These are phyloP conservation scores for Auanema sp. DNA, from an alignment of 2,888 invertebrate species.

Conservation along the genomic window DNA sequence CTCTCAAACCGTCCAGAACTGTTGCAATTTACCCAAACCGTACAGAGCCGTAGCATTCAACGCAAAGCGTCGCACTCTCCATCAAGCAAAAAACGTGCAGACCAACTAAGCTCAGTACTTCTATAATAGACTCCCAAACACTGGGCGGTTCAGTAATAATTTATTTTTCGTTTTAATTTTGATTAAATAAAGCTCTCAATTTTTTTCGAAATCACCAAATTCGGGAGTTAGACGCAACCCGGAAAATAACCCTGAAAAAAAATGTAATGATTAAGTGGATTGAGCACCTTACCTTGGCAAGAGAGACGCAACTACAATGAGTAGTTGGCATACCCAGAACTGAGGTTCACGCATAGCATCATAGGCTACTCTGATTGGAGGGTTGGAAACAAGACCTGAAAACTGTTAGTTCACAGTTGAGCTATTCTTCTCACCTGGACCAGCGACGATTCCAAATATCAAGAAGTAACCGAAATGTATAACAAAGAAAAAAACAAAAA, in stretches of 20 bases:
- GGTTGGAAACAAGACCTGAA: conserved; percentile 27
- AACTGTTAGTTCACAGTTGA: neutral
- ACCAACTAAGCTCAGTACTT: too few species aligned
- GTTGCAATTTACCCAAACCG: too few species aligned
- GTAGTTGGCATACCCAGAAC: conserved; percentile 36
- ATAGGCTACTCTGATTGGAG: conserved; percentile 34
- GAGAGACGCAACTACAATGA: conserved; percentile 33
- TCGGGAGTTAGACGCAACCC: conserved; percentile 15
- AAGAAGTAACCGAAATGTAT: conserved; percentile 38
- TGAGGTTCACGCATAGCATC: conserved; percentile 22
- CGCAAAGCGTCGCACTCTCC: too few species aligned
- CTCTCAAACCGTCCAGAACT: too few species aligned
- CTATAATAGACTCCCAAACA: too few species aligned
- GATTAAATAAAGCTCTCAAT: neutral
- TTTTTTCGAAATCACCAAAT: conserved; percentile 1
- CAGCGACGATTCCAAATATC: conserved; percentile 7
- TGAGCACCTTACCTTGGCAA: conserved; percentile 28
- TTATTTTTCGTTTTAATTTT: too few species aligned
- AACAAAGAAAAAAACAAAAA: conserved; percentile 44
- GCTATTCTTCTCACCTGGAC: conserved; percentile 5
- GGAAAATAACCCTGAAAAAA: conserved; percentile 12
- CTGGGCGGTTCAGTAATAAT: too few species aligned
- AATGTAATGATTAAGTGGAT: neutral
- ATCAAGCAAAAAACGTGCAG: too few species aligned
- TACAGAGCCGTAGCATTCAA: too few species aligned